Evolutionary conservation across 2,888 invertebrate genomes (phyloP).

Genomic region (Acanthosoma haemorrhoidale): DNA sequence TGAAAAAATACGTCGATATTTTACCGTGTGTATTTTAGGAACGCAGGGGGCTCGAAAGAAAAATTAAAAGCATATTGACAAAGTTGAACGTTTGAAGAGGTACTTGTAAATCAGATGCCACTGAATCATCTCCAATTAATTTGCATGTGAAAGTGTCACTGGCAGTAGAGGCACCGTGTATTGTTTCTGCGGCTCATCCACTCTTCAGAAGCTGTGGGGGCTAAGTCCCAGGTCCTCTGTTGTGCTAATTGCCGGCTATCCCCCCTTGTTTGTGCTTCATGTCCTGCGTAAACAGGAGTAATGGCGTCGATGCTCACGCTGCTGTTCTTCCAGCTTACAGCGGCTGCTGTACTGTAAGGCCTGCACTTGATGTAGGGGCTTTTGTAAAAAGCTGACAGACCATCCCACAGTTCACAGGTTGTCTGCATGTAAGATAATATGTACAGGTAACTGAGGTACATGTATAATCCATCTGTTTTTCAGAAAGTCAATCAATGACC

Average conservation of each 20-base stretch:
- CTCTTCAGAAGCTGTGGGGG: neutral
- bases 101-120: neutral
- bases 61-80: neutral
- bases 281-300: neutral
- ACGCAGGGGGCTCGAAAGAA: neutral
- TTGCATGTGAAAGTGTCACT: neutral
- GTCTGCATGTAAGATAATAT: too few species aligned
- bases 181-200: neutral
- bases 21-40: too few species aligned
- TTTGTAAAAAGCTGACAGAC: too few species aligned
- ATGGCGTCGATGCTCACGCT: neutral
- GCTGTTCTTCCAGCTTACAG: neutral
- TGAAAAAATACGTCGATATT: too few species aligned
- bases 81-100: neutral
- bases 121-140: neutral
- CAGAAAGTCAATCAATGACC: too few species aligned
- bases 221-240: neutral
- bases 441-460: too few species aligned
- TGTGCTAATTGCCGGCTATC: neutral
- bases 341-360: too few species aligned
- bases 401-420: too few species aligned
- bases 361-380: neutral
- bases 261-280: neutral
- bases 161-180: neutral
- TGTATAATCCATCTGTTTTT: too few species aligned